Conservation (phyloP, 2,113 vertebrate genomes). For the Xyliphius kryptos region DNA sequence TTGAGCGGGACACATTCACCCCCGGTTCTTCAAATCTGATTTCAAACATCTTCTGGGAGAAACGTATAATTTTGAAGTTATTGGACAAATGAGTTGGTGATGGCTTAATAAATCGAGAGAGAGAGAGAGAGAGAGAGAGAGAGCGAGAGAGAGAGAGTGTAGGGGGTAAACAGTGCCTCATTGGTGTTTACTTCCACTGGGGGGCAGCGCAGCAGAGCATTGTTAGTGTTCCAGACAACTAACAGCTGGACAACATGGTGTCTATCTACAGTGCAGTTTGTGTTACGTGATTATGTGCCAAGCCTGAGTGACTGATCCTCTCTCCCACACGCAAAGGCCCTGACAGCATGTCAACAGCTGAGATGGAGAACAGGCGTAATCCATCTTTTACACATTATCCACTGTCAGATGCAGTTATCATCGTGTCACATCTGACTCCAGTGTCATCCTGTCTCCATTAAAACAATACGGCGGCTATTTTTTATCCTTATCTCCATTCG, state of each 20-base stretch:
- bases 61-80: constrained; percentile 19
- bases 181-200: constrained; percentile 27
- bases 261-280: constrained; percentile 11
- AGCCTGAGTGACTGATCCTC: constrained; percentile 15
- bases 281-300: constrained; percentile 17
- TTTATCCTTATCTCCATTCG: neutral
- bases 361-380: constrained; percentile 27
- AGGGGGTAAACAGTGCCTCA: constrained; percentile 8
- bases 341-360: constrained; percentile 33
- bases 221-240: neutral
- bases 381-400: constrained; percentile 27
- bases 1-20: constrained; percentile 5
- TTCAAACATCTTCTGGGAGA: constrained; percentile 11
- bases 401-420: constrained; percentile 11
- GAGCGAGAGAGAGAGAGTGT: neutral
- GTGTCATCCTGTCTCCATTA: neutral
- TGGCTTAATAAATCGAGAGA: neutral
- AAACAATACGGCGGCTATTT: neutral
- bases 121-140: neutral
- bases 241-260: constrained; percentile 24
- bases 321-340: constrained; percentile 13
- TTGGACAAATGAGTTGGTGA: constrained; percentile 21
- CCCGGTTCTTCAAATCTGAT: constrained; percentile 23
- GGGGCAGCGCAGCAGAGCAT: constrained; percentile 28
- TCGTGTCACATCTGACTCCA: no score